Evolutionary conservation across 2,888 invertebrate species (phyloP).

Genomic region (Elmis aenea): DNA sequence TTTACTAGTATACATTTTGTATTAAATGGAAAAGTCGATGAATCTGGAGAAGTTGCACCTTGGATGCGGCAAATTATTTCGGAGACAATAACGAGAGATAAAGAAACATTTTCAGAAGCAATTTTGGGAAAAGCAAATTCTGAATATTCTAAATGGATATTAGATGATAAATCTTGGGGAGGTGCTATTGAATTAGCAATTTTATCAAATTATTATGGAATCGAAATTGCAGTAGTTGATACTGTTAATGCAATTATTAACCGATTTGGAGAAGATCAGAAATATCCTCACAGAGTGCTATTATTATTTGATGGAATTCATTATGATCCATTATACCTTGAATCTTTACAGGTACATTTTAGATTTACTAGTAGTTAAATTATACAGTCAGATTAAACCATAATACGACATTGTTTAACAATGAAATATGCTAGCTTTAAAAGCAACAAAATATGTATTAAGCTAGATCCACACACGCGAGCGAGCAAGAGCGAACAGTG

Average conservation of each 20-base stretch:
- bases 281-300: constrained; percentile 77
- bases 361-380: too few species aligned
- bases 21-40: constrained; percentile 71
- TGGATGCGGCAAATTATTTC: constrained; percentile 86
- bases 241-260: constrained; percentile 86
- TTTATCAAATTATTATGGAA: constrained; percentile 76
- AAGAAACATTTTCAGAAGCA: constrained; percentile 76
- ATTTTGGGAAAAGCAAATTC: constrained; percentile 75
- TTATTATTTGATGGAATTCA: constrained; percentile 94
- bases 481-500: too few species aligned
- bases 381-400: too few species aligned
- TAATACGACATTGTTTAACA: too few species aligned
- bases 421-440: too few species aligned
- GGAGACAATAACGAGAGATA: constrained; percentile 71
- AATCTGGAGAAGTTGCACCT: constrained; percentile 65
- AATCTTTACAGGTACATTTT: constrained; percentile 66
- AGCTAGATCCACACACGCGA: too few species aligned
- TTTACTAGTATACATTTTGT: constrained; percentile 84
- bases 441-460: too few species aligned
- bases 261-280: constrained; percentile 88
- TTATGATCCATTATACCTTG: constrained; percentile 89
- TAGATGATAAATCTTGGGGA: constrained; percentile 86
- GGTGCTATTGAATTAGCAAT: constrained; percentile 93
- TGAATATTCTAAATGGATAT: constrained; percentile 89
- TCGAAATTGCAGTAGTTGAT: constrained; percentile 93